A percentile compares a stretch with the other conserved stretches of the same genome.
Conservation (phyloP, 2,797 vertebrate species). For the Falco biarmicus region DNA sequence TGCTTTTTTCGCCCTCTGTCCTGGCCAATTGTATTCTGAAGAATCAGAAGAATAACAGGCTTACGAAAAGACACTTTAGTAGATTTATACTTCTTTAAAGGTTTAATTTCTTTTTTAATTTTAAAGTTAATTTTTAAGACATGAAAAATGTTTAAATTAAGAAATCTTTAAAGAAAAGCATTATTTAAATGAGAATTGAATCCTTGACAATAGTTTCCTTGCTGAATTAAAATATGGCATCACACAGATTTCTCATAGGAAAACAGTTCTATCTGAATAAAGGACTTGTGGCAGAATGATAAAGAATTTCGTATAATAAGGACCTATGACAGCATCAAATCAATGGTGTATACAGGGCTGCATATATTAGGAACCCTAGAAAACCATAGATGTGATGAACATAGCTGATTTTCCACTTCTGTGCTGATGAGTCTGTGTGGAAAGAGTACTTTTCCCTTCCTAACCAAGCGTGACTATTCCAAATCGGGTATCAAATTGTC, state of each 20-base stretch:
- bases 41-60: not conserved
- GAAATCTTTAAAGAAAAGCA: not conserved
- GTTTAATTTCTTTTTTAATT: not conserved
- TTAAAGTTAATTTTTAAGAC: not conserved
- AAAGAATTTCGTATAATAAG: not conserved
- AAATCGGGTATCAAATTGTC: not conserved
- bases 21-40: not conserved
- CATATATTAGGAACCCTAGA: not conserved
- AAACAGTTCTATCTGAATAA: not conserved
- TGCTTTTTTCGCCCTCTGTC: not conserved
- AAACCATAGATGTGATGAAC: not conserved
- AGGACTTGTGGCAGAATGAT: not conserved
- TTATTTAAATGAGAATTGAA: not conserved
- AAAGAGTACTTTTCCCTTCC: not conserved
- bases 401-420: not conserved
- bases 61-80: not conserved
- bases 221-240: not conserved
- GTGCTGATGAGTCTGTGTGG: not conserved
- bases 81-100: not conserved
- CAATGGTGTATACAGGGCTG: not conserved
- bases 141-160: not conserved
- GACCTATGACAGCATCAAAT: not conserved
- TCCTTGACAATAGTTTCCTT: not conserved
- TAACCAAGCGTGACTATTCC: slow-evolving; percentile 2
- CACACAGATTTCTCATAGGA: not conserved